Evolutionary conservation across 2,888 invertebrate species (phyloP).

Genomic region (Sinohyriopsis cumingii): DNA sequence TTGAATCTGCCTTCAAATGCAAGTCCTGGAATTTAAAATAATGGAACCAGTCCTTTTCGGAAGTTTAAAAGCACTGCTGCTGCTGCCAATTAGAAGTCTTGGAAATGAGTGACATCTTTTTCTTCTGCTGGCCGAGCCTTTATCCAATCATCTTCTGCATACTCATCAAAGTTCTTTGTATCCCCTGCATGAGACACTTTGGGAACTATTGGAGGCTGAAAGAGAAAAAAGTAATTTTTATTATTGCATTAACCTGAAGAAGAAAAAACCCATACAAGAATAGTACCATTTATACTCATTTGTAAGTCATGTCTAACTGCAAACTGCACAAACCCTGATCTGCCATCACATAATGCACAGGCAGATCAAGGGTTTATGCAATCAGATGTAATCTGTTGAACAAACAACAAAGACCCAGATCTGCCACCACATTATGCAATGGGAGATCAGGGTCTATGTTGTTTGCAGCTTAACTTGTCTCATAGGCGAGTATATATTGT

Average conservation of each 20-base stretch:
- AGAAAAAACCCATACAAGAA: background rate
- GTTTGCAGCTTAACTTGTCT: too few species aligned
- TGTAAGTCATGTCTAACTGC: too few species aligned
- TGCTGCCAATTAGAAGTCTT: slow-evolving; percentile 38
- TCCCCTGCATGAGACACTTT: slow-evolving; percentile 92
- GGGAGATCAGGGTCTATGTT: too few species aligned
- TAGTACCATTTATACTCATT: too few species aligned
- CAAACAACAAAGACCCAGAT: too few species aligned
- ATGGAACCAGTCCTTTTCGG: background rate
- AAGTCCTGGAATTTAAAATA: background rate
- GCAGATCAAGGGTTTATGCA: too few species aligned
- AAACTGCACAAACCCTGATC: too few species aligned
- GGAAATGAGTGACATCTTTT: slow-evolving; percentile 49
- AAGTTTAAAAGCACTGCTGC: background rate
- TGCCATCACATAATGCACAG: too few species aligned
- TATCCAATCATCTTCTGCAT: slow-evolving; percentile 78
- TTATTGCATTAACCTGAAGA: background rate
- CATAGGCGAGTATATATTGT: too few species aligned
- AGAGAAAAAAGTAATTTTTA: slow-evolving; percentile 40
- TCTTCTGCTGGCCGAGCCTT: slow-evolving; percentile 46
- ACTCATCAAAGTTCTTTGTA: slow-evolving; percentile 95
- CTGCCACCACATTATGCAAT: too few species aligned
- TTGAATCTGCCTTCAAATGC: too few species aligned
- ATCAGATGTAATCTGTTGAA: too few species aligned
- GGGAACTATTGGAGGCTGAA: slow-evolving; percentile 93